These are phyloP conservation scores for Oxyteleia sp. DNA, from an alignment of 2,888 invertebrate genomes.

Conservation along the genomic window DNA sequence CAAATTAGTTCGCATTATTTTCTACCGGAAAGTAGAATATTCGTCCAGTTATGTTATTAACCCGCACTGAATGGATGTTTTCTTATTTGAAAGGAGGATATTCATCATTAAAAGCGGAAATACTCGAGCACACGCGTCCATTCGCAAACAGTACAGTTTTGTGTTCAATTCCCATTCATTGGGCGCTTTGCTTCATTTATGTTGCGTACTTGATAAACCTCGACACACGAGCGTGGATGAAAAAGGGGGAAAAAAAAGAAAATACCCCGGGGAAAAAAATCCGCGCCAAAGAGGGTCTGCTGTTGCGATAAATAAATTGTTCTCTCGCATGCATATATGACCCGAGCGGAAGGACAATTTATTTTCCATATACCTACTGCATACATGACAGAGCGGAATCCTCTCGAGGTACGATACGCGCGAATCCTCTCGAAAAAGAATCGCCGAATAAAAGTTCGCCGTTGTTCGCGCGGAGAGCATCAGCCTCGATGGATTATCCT, in stretches of 20 bases:
- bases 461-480: slow-evolving; percentile 30
- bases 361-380: slow-evolving; percentile 68
- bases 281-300: slow-evolving; percentile 33
- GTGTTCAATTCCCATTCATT: slow-evolving; percentile 58
- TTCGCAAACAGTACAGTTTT: slow-evolving; percentile 61
- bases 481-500: slow-evolving; percentile 30
- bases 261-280: slow-evolving; percentile 26
- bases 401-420: slow-evolving; percentile 51
- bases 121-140: slow-evolving; percentile 36
- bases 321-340: slow-evolving; percentile 66
- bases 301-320: slow-evolving; percentile 79
- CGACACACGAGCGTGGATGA: slow-evolving; percentile 16
- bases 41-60: slow-evolving; percentile 4
- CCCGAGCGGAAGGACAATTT: slow-evolving; percentile 76
- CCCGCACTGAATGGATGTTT: slow-evolving; percentile 39
- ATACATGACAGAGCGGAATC: slow-evolving; percentile 59
- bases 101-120: slow-evolving; percentile 62
- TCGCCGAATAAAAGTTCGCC: slow-evolving; percentile 59
- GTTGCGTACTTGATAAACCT: slow-evolving; percentile 65
- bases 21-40: slow-evolving; percentile 18
- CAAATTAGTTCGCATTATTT: slow-evolving; percentile 17
- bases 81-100: slow-evolving; percentile 66
- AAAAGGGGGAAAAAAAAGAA: slow-evolving; percentile 25
- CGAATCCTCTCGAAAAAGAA: slow-evolving; percentile 55
- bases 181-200: slow-evolving; percentile 66